These are phyloP conservation scores for Pseudeuparius sepicola DNA, from an alignment of 2,888 invertebrate genomes.

Conservation along the genomic window DNA sequence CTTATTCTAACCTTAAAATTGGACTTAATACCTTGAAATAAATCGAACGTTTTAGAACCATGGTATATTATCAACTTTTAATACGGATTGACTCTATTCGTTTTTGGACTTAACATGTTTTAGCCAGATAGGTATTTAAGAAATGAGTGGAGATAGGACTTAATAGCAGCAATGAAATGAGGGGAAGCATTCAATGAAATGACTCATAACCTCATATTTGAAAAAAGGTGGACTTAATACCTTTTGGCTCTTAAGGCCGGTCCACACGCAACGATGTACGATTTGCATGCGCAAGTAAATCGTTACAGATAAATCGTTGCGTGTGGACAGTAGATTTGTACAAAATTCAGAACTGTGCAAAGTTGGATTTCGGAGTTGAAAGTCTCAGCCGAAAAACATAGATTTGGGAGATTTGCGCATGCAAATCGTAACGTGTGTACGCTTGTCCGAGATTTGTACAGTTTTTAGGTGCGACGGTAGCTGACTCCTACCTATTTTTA, in stretches of 20 bases:
- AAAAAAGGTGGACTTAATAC: slow-evolving; percentile 3
- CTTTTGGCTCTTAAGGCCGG: slow-evolving; percentile 3
- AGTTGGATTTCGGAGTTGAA: too few species aligned
- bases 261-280: too few species aligned
- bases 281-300: too few species aligned
- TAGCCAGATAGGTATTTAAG: not conserved
- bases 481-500: too few species aligned
- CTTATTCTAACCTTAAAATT: slow-evolving; percentile 2
- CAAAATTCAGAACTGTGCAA: too few species aligned
- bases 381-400: too few species aligned
- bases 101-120: slow-evolving; percentile 2
- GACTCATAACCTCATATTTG: slow-evolving; percentile 3
- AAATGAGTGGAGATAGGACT: slow-evolving; percentile 2
- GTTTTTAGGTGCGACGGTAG: too few species aligned
- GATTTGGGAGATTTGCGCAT: too few species aligned
- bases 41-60: slow-evolving; percentile 2
- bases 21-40: slow-evolving; percentile 1
- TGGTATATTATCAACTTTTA: not conserved
- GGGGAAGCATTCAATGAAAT: not conserved
- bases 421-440: too few species aligned
- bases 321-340: too few species aligned
- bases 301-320: too few species aligned
- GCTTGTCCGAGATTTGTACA: too few species aligned
- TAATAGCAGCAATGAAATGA: slow-evolving; percentile 1
- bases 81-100: slow-evolving; percentile 1